Conservation (phyloP, 2,888 invertebrate genomes). For the Trachelus tabidus region DNA sequence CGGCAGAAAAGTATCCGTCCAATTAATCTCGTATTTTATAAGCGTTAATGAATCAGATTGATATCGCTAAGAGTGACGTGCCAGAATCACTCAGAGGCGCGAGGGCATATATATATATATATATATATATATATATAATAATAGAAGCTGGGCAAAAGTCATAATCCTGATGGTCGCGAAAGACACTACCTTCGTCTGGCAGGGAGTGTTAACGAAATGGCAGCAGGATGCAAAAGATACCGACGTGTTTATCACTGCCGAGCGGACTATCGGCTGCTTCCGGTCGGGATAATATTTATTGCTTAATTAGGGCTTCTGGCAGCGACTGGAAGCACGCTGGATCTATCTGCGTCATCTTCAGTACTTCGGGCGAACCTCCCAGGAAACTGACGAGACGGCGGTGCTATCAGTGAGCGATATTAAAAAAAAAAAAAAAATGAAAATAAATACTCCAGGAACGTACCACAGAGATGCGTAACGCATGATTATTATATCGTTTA, state of each 20-base stretch:
- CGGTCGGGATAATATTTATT: slow-evolving; percentile 38
- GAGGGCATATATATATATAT: background rate
- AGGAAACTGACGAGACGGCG: background rate
- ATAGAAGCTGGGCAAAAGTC: background rate
- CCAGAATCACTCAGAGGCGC: slow-evolving; percentile 31
- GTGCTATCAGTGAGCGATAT: background rate
- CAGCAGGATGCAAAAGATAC: background rate
- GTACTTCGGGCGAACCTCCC: background rate
- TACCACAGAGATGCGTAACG: background rate
- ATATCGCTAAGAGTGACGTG: slow-evolving; percentile 35
- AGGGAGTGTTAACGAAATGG: background rate
- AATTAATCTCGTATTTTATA: slow-evolving; percentile 55
- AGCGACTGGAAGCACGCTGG: background rate
- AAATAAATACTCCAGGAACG: background rate
- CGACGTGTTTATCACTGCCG: background rate
- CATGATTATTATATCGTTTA: background rate
- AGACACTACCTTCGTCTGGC: background rate
- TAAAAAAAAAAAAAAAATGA: background rate
- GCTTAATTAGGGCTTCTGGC: slow-evolving; percentile 41
- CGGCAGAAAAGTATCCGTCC: slow-evolving; percentile 41
- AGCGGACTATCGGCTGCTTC: slow-evolving; percentile 26
- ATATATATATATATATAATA: background rate
- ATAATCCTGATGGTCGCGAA: background rate
- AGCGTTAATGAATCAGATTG: slow-evolving; percentile 44
- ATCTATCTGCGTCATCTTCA: background rate